phyloP scores from a whole-genome alignment of 2,797 vertebrate species.

The Ciconia nigra region DNA sequence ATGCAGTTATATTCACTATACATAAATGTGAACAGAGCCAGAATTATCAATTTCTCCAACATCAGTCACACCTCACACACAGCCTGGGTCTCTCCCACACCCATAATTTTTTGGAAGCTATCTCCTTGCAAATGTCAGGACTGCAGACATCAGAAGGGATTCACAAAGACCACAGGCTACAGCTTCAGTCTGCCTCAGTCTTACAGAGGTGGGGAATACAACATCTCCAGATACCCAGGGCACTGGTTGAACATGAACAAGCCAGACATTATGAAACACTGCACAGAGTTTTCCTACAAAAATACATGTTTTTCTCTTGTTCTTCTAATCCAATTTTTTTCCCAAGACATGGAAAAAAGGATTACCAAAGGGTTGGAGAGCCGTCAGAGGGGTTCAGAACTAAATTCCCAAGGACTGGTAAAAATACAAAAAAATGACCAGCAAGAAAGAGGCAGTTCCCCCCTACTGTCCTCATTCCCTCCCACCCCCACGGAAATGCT shows the following conservation, averaged over 20 bases:
- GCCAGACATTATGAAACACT: neutral
- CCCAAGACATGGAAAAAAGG: neutral
- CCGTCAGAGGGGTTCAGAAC: neutral
- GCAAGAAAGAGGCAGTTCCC: neutral
- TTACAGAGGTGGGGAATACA: neutral
- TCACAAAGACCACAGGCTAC: neutral
- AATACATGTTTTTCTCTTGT: neutral
- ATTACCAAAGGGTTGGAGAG: neutral
- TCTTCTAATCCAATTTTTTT: neutral
- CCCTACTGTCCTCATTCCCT: neutral
- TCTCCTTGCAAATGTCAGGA: neutral
- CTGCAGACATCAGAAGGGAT: neutral
- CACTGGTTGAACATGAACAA: neutral
- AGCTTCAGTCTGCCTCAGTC: neutral
- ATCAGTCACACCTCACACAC: neutral
- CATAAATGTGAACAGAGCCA: neutral
- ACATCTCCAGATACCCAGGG: neutral
- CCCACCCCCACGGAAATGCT: neutral
- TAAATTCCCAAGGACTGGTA: neutral
- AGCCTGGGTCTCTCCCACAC: neutral
- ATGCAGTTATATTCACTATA: neutral
- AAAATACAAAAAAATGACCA: neutral
- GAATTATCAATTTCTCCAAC: neutral
- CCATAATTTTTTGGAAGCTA: neutral
- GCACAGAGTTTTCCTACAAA: neutral